A percentile compares a stretch with the other conserved stretches of the same genome.
Conservation (phyloP, 2,113 vertebrate genomes). For the Microcebus griseorufus region DNA sequence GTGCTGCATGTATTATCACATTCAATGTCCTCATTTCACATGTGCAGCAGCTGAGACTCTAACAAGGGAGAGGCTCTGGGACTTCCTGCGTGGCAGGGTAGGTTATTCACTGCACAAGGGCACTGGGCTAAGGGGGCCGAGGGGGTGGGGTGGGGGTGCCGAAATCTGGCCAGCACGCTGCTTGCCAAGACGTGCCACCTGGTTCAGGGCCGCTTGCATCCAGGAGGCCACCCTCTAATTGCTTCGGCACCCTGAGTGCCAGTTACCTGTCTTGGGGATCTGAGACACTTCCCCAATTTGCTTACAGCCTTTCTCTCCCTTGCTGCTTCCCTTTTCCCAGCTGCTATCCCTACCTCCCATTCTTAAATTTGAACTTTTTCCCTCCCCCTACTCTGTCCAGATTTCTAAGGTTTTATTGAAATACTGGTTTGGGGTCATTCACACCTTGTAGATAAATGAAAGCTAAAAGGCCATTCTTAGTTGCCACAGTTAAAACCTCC, state of each 20-base stretch:
- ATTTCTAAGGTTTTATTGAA: background rate
- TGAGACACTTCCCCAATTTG: background rate
- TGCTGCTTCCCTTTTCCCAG: background rate
- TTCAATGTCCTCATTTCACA: conserved; percentile 38
- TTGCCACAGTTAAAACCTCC: background rate
- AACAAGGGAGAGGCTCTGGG: background rate
- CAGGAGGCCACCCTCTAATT: too few species aligned
- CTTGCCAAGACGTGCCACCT: background rate
- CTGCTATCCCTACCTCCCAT: background rate
- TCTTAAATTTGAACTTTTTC: background rate
- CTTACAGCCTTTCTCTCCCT: background rate
- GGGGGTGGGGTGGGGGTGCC: background rate
- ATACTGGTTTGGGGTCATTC: background rate
- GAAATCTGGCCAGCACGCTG: background rate
- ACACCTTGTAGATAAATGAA: background rate
- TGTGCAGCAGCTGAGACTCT: background rate
- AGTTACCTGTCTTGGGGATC: background rate
- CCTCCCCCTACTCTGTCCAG: background rate
- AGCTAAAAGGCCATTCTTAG: background rate
- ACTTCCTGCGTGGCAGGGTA: background rate
- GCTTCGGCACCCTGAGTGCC: too few species aligned
- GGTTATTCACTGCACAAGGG: background rate
- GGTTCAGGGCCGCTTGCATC: background rate
- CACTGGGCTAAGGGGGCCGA: background rate
- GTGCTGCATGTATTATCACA: conserved; percentile 39